Base-by-base conservation (phyloP, 2,888 invertebrate species). In the Archips xylosteana region DNA sequence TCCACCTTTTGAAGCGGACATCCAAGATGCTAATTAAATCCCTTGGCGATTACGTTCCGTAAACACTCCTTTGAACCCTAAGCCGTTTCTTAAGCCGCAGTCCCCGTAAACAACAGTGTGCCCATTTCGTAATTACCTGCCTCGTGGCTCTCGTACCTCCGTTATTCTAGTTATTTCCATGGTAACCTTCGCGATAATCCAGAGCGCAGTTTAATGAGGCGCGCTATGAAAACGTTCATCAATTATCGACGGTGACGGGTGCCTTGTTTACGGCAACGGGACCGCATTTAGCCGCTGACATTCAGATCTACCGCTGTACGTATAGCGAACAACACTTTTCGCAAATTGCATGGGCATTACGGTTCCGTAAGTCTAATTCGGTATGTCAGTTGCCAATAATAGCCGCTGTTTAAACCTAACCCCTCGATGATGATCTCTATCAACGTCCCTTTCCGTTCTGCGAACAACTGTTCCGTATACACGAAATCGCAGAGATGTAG, bases 141-240 rank as follows among this genome's bases (percentile, higher is more conserved):
- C 42, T 66, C 65, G 65, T 51, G 69, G 76, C 75, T 76, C 78
- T 77, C 80, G 79, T 81, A 80, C 78, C 78, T 78, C 80, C 77
- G 80, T 80, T 80, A 83, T 83, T 85, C 83, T 80, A 83, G 84
- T 84, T 85, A 85, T 87, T 87, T 86, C 85, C 78, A 80, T 82
- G 80, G 81, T 87, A 89, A 89, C 93, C 94, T 93, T 92, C 91
- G 84, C 80, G 83, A 79, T 84, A 87, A 92, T 93, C 87, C 89
- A 89, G 92, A 89, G 90, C 93, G 88, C 87, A 87, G 87, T 90
- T 89, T 94, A 94, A 94, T 92, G 93, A 94, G 90, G 89, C 84
- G 82, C 86, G 87, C 85, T 86, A 92, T 89, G 92, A 90, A 91
- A 93, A 90, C 89, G 92, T 89, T 89, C 90, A 89, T 93, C 93